Base-by-base conservation (phyloP, 2,113 vertebrate species). In the Charina bottae region DNA sequence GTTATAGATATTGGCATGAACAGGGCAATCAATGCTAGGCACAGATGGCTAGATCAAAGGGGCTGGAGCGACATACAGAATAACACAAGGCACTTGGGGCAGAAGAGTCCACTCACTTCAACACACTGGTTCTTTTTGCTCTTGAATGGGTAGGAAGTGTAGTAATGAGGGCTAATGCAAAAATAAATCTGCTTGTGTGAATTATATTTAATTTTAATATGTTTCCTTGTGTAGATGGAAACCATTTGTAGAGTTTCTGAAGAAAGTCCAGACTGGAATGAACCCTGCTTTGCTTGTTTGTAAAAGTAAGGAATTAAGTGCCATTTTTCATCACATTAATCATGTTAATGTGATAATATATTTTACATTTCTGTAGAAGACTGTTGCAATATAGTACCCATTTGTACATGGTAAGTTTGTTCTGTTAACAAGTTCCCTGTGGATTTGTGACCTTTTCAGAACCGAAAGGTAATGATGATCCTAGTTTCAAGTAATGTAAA, bases 181-280 rank as follows among this genome's bases (percentile, higher is more conserved):
- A 55, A 23, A 62, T 7, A 49, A 19, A 33, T 33, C 1, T 26
- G 17, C 0, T 46, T 19, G 7, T 2, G 37, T 78, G 37, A 9
- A 56, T 2, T 92, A 23, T 56, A 15, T 85, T 7, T 62, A 87
- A 89, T 68, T 87, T 55, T 90, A 53, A 12, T 0, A 2, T 53
- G 42, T 92, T 95, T 87, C 56, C 64, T 94, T 59, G 37, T 56
- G 42, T 92, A 97, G 94, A 68, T 93, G 96, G 94, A 92, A 96
- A 64, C 92, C 92, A 19, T 93, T 96, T 54, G 1, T 92, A 78
- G 91, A 93, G 58, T 93, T 95, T 28, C 88, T 97, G 2, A 3
- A 83, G 13, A 92, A 19, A 1, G 2, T 94, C 60, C 49, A 2
- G 94, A 94, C 89, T 56, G 92, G 94, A 2, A 49, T 92, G 85